Conservation (phyloP, 2,113 vertebrate species). For the Gorsachius goisagi region DNA sequence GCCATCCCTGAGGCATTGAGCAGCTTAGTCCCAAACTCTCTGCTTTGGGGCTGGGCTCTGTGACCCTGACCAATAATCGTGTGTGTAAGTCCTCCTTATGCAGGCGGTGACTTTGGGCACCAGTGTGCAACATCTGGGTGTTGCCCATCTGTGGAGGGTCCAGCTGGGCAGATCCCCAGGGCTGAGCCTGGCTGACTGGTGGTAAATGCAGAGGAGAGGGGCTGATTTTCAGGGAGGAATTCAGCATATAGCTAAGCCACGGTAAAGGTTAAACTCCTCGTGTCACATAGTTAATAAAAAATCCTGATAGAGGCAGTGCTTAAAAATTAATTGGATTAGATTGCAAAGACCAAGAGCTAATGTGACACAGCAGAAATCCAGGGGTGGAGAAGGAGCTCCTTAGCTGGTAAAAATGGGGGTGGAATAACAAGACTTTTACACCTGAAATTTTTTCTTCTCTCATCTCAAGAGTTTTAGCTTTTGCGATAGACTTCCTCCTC, state of each 20-base stretch:
- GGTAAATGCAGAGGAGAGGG: background rate
- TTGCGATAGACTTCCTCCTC: background rate
- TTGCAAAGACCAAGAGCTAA: background rate
- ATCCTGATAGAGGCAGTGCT: background rate
- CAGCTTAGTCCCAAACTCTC: background rate
- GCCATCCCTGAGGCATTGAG: background rate
- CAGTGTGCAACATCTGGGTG: accelerated
- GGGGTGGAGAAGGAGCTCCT: background rate
- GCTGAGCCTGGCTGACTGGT: background rate
- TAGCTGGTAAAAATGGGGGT: background rate
- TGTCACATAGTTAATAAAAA: background rate
- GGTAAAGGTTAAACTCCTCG: background rate
- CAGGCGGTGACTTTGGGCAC: background rate
- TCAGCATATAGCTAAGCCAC: background rate
- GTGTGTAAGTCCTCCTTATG: background rate
- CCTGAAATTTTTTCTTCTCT: background rate
- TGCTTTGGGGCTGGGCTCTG: background rate
- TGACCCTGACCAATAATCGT: too few relatives aligned
- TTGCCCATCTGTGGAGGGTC: background rate
- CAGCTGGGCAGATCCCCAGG: background rate
- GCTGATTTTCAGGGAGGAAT: background rate
- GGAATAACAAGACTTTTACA: background rate
- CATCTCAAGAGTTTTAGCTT: background rate
- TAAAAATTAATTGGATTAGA: background rate
- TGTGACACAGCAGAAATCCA: background rate